Evolutionary conservation across 1,140 invertebrate genomes (phyloP).

Genomic region (Trachymyrmex cornetzi): DNA sequence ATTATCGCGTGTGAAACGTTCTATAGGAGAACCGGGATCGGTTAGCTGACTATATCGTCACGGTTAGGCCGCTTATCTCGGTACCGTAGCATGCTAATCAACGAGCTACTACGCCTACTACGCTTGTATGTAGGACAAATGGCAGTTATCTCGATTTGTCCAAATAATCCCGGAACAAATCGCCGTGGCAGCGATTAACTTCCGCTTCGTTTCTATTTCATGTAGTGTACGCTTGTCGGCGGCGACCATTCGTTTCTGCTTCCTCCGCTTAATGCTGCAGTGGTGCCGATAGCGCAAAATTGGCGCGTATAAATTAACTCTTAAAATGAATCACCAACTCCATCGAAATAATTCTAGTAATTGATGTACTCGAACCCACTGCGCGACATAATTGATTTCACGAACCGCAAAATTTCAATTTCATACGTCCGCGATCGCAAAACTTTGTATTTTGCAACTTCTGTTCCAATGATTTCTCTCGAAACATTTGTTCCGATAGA

Average conservation of each 20-base stretch:
- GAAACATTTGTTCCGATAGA: not conserved
- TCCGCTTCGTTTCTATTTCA: conserved; percentile 70
- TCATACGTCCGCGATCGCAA: too few relatives aligned
- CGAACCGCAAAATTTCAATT: not conserved
- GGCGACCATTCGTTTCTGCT: conserved; percentile 47
- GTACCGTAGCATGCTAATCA: conserved; percentile 79
- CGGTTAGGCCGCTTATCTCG: conserved; percentile 80
- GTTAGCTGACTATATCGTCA: conserved; percentile 76
- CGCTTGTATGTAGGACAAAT: conserved; percentile 66
- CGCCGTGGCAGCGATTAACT: conserved; percentile 58
- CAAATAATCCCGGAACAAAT: conserved; percentile 78
- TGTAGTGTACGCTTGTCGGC: conserved; percentile 41
- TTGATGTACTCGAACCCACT: not conserved
- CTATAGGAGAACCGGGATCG: conserved; percentile 68
- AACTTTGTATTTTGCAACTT: not conserved
- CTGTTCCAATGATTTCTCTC: not conserved
- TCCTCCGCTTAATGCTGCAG: conserved; percentile 14
- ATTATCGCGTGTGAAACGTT: conserved; percentile 71
- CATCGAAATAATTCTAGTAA: conserved; percentile 2
- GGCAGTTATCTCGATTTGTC: conserved; percentile 79
- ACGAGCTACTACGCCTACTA: conserved; percentile 72
- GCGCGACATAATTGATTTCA: not conserved
- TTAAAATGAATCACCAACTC: conserved; percentile 26
- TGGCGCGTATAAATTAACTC: conserved; percentile 35
- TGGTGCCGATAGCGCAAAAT: conserved; percentile 22